Conservation (phyloP, 2,888 invertebrate species). For the Mythimna loreyi region DNA sequence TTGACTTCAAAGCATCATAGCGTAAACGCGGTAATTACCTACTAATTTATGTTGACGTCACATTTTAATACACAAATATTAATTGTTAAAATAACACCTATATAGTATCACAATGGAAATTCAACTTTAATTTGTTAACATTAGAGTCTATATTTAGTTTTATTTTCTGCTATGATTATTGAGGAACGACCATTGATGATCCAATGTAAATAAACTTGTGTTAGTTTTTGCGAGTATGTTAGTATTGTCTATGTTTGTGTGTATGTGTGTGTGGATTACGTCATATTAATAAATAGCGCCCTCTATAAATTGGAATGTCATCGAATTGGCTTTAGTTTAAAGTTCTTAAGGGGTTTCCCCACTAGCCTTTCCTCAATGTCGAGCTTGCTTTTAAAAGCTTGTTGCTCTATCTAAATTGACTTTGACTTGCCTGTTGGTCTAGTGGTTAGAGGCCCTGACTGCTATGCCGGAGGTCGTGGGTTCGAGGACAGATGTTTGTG, state of each 20-base stretch:
- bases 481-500: too few species aligned
- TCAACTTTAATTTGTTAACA: rapidly evolving
- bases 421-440: too few species aligned
- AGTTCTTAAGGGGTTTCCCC: too few species aligned
- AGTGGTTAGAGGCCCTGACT: too few species aligned
- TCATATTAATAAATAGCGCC: conserved; percentile 18
- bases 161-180: conserved; percentile 11
- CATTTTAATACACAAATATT: conserved; percentile 54
- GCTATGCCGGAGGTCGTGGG: too few species aligned
- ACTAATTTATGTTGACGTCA: conserved; percentile 52
- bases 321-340: conserved; percentile 10
- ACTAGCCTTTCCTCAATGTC: too few species aligned
- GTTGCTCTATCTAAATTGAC: too few species aligned
- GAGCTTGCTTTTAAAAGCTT: too few species aligned
- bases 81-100: conserved; percentile 17
- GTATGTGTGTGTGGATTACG: conserved; percentile 16
- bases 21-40: conserved; percentile 50
- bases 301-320: conserved; percentile 9
- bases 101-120: conserved; percentile 1
- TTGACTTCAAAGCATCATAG: conserved; percentile 34
- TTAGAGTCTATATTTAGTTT: conserved; percentile 1
- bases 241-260: conserved; percentile 8
- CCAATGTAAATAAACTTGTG: conserved; percentile 28
- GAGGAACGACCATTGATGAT: conserved; percentile 39
- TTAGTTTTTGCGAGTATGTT: conserved; percentile 15